Evolutionary conservation across 2,797 vertebrate genomes (phyloP), one percentile per base, ranked within the genome.

Genomic region (Petrocephalus schoutedeni): DNA sequence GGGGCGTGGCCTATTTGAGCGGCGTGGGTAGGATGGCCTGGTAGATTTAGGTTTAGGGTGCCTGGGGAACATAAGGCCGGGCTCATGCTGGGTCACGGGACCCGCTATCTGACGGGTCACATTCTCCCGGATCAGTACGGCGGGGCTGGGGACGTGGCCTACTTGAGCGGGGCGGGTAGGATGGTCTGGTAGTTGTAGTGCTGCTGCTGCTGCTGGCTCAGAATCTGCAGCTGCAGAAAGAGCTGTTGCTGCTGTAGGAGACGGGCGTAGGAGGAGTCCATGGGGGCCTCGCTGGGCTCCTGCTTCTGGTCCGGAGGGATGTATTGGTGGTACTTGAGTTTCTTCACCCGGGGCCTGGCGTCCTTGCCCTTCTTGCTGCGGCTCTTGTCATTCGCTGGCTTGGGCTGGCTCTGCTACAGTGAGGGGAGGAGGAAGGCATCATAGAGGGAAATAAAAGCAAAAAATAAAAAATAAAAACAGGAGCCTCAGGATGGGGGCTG

Each of bases 121-220:
- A 16, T 71, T 71, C 67, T 16, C 67, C 28, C 0, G 0, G 1
- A 71, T 71, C 67, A 19, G 5, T 7, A 28, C 36, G 67, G 32
- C 0, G 4, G 74, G 74, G 16, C 74, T 49, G 74, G 16, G 77
- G 7, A 2, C 1, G 6, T 4, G 12, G 88, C 97, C 8, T 97
- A 99, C 98, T 99, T 99, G 91, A 98, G 95, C 0, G 98, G 98
- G 7, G 98, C 98, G 7, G 98, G 98, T 45, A 99, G 94, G 90
- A 99, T 99, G 59, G 98, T 95, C 95, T 99, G 98, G 94, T 99
- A 99, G 96, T 97, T 99, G 97, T 99, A 99, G 96, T 97, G 98
- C 89, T 99, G 96, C 90, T 96, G 96, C 89, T 97, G 98, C 87
- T 99, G 98, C 92, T 99, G 98, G 95, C 97, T 99, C 91, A 99